Conservation (phyloP, 1,140 invertebrate species). For the Phymastichus coffea region DNA sequence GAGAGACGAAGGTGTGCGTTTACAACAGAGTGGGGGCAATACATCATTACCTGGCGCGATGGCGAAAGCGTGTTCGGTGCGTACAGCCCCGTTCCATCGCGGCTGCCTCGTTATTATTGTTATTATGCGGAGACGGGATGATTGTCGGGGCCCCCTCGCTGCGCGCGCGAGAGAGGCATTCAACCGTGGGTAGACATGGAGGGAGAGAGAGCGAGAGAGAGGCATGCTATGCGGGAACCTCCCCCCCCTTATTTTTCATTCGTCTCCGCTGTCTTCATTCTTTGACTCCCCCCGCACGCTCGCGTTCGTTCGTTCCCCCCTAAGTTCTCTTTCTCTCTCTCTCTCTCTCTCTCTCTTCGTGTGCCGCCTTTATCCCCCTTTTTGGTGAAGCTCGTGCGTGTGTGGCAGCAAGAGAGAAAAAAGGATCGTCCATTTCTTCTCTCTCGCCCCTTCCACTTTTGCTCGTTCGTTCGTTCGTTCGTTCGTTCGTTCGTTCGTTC, state of each 20-base stretch:
- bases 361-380: conserved; percentile 24
- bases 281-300: conserved; percentile 24
- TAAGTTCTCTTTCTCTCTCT: conserved; percentile 21
- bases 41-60: too few species aligned
- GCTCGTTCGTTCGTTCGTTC: neutral
- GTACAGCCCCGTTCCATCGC: conserved; percentile 3
- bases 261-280: conserved; percentile 29
- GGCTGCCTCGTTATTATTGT: neutral
- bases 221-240: conserved; percentile 26
- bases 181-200: neutral
- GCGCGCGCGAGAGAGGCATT: neutral
- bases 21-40: too few species aligned
- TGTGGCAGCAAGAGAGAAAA: neutral
- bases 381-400: neutral
- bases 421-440: conserved; percentile 4
- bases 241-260: conserved; percentile 36
- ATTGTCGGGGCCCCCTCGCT: conserved; percentile 6
- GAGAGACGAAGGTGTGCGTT: too few species aligned
- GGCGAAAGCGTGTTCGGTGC: conserved; percentile 21
- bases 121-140: conserved; percentile 17
- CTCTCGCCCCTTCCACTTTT: neutral
- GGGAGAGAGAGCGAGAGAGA: neutral
- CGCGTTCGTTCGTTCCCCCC: conserved; percentile 23
- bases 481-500: neutral
- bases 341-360: neutral